These are phyloP conservation scores for Monodelphis domestica DNA, from an alignment of 2,797 vertebrate genomes.

Conservation along the genomic window DNA sequence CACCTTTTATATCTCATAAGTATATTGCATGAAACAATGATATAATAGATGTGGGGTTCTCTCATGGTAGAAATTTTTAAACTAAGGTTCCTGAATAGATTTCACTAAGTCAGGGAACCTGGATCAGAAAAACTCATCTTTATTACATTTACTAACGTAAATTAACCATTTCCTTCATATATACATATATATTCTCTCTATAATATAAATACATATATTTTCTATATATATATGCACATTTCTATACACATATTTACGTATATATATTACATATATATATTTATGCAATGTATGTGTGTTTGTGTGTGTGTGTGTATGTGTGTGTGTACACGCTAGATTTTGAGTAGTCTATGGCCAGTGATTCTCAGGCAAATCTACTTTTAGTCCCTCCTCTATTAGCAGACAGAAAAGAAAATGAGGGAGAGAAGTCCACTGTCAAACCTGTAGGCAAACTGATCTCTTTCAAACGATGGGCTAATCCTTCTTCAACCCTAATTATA, in stretches of 20 bases:
- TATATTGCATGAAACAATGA: background rate
- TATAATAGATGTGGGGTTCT: background rate
- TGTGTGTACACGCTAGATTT: background rate
- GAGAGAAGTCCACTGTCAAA: background rate
- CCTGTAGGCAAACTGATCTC: background rate
- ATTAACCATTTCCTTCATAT: background rate
- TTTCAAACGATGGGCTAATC: conserved; percentile 9
- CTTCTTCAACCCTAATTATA: conserved; percentile 1
- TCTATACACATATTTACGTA: no score
- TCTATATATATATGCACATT: no score
- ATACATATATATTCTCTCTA: no score
- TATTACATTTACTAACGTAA: background rate
- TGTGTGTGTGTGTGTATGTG: no score
- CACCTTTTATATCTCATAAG: background rate
- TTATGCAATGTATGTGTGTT: no score
- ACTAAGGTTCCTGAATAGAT: background rate
- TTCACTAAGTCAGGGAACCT: background rate
- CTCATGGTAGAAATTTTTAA: background rate
- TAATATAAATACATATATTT: no score
- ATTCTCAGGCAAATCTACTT: background rate
- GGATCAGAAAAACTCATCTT: background rate
- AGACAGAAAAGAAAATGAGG: background rate
- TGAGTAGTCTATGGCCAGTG: background rate
- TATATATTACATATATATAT: background rate
- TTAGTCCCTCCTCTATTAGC: background rate